Evolutionary conservation across 2,888 invertebrate genomes (phyloP), one percentile per base, ranked within the genome.

Genomic region (Caenorhabditis sp.): DNA sequence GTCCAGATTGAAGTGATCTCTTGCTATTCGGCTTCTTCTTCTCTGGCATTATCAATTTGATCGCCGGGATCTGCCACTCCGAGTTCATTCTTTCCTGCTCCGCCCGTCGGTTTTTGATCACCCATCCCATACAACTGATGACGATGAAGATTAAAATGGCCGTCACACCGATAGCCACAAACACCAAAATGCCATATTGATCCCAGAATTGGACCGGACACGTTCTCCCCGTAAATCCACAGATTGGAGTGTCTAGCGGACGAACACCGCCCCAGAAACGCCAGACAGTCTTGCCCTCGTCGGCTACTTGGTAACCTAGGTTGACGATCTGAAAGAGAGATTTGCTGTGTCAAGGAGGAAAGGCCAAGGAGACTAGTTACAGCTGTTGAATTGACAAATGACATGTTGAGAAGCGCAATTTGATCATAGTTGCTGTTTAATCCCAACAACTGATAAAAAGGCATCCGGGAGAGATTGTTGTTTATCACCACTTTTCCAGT

Each of bases 11-110:
- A 4, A 71, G 35, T 0, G 70, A 64, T 37, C 78, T 60, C 24
- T 40, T n/a, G 18, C 65, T 71, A 11, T 51, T 56, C 20, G 20
- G 20, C 18, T 32, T 65, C 13, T 20, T 26, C 51, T 56, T 80
- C 50, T 80, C 72, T 24, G 72, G 74, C 50, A 65, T 51, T 3
- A 50, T 44, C 58, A 82, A 37, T 22, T 67, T 51, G 1, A 44
- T n/a, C n/a, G 37, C 61, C 9, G 78, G 65, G 44, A 86, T 86
- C 53, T 84, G 82, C 86, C 86, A 86, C 44, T 84, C 84, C 1
- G 86, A 62, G 50, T 84, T 80, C 28, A 80, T 47, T 18, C 84
- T 65, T 24, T 71, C 79, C 28, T 78, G 55, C 61, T 84, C 86
- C 26, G 56, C 22, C 22, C 64, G 58, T 26, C 67, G 68, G 13